Evolutionary conservation across 2,113 vertebrate genomes (phyloP), one percentile per base, ranked within the genome.

Genomic region (Salvator merianae): DNA sequence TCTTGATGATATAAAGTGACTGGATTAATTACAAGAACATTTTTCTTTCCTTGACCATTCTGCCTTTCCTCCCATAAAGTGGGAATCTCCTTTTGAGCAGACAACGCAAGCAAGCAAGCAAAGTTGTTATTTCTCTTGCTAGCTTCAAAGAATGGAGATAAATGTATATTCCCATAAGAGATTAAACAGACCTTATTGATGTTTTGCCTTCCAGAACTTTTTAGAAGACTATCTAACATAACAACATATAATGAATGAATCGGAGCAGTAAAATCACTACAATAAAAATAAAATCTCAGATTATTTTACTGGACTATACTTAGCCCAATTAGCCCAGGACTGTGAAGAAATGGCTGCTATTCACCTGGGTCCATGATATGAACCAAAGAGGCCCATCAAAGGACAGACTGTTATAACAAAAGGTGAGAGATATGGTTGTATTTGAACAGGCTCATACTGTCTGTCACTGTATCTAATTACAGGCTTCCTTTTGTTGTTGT

Each of bases 11-110:
- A 78, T 63, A 86, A 91, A 85, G 63, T 68, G 91, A 88, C 84
- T 88, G 7, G 88, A 88, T 80, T 91, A 88, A 91, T 89, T 91
- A 88, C 77, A 89, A 86, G 89, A 89, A 91, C 90, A 94, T 84
- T 87, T 80, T 83, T 76, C 84, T 79, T 70, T 79, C 77, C 83
- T 72, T 83, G 84, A 82, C 88, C 72, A 79, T 50, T 81, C 36
- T 86, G 82, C 55, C 59, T 59, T 59, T 36, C 55, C 89, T 1
- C 1, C 76, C 91, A 43, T 71, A 86, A 90, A 92, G 74, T 8
- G 88, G 87, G 85, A 92, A 93, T 91, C 94, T 94, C 92, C 85
- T 92, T 79, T 79, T 86, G 88, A 82, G 85, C 81, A 84, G 77
- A 55, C 82, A 86, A 40, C 59, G 63, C 8, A 79, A 59, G 87